Evolutionary conservation across 2,797 vertebrate genomes (phyloP), one percentile per base, ranked within the genome.

Genomic region (Galaxias olidus): DNA sequence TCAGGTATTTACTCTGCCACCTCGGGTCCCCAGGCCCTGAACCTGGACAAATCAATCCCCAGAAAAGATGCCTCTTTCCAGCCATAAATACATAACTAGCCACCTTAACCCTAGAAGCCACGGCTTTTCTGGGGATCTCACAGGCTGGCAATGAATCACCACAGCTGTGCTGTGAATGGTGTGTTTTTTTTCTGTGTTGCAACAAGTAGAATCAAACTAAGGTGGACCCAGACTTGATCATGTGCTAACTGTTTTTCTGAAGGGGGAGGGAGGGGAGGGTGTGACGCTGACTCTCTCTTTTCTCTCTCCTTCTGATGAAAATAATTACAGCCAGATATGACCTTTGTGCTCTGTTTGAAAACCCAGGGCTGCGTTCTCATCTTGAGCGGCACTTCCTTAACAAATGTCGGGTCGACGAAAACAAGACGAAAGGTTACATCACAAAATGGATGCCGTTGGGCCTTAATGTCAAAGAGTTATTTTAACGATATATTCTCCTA

Each of bases 1-100:
- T 97, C 90, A 92, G 94, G 94, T 98, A 96, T 98, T 99, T 98
- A 97, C 94, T 93, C 95, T 94, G 94, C 94, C 94, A 96, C 94
- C 93, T 94, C 91, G 88, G 91, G 89, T 91, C 90, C 92, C 93
- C 86, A 88, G 91, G 92, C 90, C 91, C 91, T 88, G 30, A 30
- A 82, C 92, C 92, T 88, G 87, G 89, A 87, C 87, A 85, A 90
- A 93, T 93, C 92, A 93, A 92, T 94, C 30, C 30, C 87, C 83
- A 83, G 87, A 92, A 94, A 93, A 93, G 93, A 95, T 93, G 93
- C 88, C 78, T 91, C 87, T 89, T 87, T 80, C 84, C 89, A 90
- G 90, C 90, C 88, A 88, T 89, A 94, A 93, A 96, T 93, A 92
- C 86, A 90, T 74, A 93, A 90, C 87, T 69, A 85, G 91, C 82